Percentiles rank a stretch among this genome's conserved stretches.
phyloP scores from a whole-genome alignment of 2,113 vertebrate species.

The Edolisoma coerulescens region DNA sequence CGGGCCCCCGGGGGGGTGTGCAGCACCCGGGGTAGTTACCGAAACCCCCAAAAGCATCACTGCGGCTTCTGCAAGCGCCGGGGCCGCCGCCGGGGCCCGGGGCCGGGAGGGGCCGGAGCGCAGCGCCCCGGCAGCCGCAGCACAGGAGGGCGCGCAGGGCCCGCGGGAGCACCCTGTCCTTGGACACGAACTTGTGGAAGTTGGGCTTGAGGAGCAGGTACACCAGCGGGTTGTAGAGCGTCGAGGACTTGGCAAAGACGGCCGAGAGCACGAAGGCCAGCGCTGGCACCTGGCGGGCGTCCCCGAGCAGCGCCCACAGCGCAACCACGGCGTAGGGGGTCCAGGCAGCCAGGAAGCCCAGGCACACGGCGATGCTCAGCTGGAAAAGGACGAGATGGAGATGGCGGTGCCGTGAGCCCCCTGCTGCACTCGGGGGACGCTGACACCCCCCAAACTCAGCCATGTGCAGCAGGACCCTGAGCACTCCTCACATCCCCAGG shows the following conservation, averaged over 20 bases:
- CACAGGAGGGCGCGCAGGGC: constrained; percentile 10
- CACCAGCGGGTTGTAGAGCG: constrained; percentile 81
- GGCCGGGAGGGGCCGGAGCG: background rate
- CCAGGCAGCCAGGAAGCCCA: constrained; percentile 83
- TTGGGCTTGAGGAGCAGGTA: constrained; percentile 82
- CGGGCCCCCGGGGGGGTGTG: background rate
- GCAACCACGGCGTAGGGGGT: constrained; percentile 80
- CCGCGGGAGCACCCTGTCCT: background rate
- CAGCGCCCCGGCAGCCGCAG: background rate
- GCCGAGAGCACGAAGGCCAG: constrained; percentile 81
- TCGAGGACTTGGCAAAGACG: constrained; percentile 81
- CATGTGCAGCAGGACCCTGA: rapidly evolving
- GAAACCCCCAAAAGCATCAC: background rate
- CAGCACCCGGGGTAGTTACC: background rate
- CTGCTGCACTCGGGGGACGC: rapidly evolving
- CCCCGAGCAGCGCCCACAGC: constrained; percentile 77
- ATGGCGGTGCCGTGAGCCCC: rapidly evolving
- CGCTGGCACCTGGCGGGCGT: constrained; percentile 64
- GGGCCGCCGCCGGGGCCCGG: background rate
- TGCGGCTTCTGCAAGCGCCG: background rate
- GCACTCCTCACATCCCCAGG: background rate
- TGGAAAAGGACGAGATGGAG: constrained; percentile 25
- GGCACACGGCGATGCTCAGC: constrained; percentile 81
- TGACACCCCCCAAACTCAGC: background rate
- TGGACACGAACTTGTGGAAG: constrained; percentile 74